Base-by-base conservation (phyloP, 2,113 vertebrate genomes). In the Butastur rufipennis region DNA sequence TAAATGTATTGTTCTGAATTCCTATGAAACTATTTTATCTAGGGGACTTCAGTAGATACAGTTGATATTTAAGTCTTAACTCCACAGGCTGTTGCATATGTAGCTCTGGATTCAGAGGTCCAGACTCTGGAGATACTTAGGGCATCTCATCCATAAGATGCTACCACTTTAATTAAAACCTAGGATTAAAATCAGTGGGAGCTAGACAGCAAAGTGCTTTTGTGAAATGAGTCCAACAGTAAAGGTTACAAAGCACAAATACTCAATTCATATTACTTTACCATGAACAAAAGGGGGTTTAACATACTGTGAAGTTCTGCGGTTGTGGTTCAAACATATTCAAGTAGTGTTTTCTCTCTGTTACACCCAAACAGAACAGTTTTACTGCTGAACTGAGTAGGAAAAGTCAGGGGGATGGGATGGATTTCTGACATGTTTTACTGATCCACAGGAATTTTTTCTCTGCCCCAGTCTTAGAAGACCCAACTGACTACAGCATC, bases 171-270 rank as follows among this genome's bases (percentile, higher is more conserved):
- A 50, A 90, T 87, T 92, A 93, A 93, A 95, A 87, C 36, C 40
- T 18, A 72, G 43, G 70, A 86, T 91, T 96, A 84, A 93, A 88
- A 93, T 73, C 81, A 88, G 72, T 66, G 34, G 68, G 72, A 95
- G 42, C 29, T 50, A 92, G 62, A 94, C 13, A 94, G 59, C 45
- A 91, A 85, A 96, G 43, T 58, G 78, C 52, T 93, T 68, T 87
- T 91, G 56, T 77, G 73, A 95, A 87, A 48, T 13, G 34, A 96
- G 52, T 81, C 87, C 73, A 83, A 40, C 59, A 32, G 13, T 53
- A 52, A 86, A 90, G 58, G 63, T 75, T 80, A 53, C 19, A 88
- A 89, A 87, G 81, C 61, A 87, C 43, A 94, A 72, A 94, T 56
- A 81, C 26, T 25, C 23, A 82, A 61, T 78, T 70, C 25, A 11